phyloP scores from a whole-genome alignment of 1,140 invertebrate species.

The Drosophila oshimai region DNA sequence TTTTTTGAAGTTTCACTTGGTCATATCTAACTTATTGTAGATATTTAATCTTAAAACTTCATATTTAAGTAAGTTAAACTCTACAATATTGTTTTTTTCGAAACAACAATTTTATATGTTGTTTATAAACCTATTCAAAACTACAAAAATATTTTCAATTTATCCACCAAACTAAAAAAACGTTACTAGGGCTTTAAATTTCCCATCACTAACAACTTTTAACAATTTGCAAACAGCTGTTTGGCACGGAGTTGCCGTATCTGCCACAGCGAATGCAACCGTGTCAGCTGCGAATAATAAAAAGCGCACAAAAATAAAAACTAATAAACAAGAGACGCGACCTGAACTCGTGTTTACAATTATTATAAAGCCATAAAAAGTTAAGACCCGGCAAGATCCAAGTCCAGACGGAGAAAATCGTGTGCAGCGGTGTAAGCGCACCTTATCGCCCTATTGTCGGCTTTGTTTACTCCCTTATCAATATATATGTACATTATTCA shows the following conservation, averaged over 20 bases:
- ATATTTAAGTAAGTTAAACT: no score
- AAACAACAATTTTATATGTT: no score
- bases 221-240: not conserved
- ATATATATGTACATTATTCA: conserved; percentile 6
- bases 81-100: no score
- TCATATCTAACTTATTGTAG: no score
- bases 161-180: not conserved
- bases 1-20: no score
- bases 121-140: no score
- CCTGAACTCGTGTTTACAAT: not conserved
- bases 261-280: not conserved
- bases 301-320: conserved; percentile 12
- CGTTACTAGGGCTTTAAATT: not conserved
- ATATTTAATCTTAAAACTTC: no score
- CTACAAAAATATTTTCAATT: no score
- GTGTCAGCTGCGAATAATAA: conserved; percentile 1
- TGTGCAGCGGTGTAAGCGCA: not conserved
- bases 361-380: not conserved
- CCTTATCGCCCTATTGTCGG: conserved; percentile 2
- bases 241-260: not conserved
- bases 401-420: not conserved
- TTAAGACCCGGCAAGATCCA: not conserved
- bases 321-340: not conserved
- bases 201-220: no score
- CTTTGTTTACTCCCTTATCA: conserved; percentile 34